Base-by-base conservation (phyloP, 2,888 invertebrate species). In the Sturmia bella region DNA sequence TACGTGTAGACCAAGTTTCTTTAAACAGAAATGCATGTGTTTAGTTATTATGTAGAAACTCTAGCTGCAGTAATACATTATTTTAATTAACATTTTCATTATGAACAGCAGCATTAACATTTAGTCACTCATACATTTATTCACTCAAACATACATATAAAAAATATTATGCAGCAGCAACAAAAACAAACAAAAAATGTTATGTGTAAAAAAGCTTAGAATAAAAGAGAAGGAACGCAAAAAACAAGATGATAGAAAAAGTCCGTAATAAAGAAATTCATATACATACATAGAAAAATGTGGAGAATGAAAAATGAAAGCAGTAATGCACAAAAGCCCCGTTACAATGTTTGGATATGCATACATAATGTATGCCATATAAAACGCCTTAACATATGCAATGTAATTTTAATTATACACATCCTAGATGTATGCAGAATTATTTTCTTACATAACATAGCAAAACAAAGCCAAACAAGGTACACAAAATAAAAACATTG, bases 51-150 rank as follows among this genome's bases (percentile, higher is more conserved):
- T 63, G 57, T 64, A 63, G 37, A 7, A 61, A 75, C 69, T 79
- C 82, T 82, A 82, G 61, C 82, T 82, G 75, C 84, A 85, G 84
- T 85, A 88, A 87, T 87, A 87, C 87, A 88, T 88, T 88, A 88
- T 88, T 88, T 88, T 88, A 88, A 88, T 88, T 88, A 88, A 88
- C 87, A 88, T 88, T 88, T 88, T 88, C 88, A 87, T 87, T 79
- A 82, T 75, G 82, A 70, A 70, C 66, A 68, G 27, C 37, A 66
- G n/a, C 48, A 68, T 15, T 59, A 76, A 37, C 24, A 61, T 39
- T 17, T 17, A 12, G 15, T 3, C 39, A 45, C 2, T 21, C 21
- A 61, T 6, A n/a, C 48, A 61, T 32, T 17, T 45, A 70, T 50
- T 57, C 54, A 68, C 41, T 54, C 41, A n/a, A 15, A 24, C 41